Evolutionary conservation across 37 sponge, comb jelly and placozoan species (phyloP).

Genomic region (Halisarca cf. caerulea): DNA sequence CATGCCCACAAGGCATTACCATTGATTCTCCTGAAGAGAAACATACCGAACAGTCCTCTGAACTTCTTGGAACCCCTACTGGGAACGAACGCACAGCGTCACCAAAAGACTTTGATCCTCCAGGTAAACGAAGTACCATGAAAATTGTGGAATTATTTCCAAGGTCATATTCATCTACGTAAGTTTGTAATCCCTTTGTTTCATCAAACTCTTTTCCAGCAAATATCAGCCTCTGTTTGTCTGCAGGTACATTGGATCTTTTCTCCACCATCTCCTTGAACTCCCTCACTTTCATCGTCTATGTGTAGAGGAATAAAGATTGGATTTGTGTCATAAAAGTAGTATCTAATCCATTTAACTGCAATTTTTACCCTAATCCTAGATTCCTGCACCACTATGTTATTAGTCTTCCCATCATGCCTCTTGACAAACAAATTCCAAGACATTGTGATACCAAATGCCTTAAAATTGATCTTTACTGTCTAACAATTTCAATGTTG

Average conservation of each 20-base stretch:
- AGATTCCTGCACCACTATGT: background rate
- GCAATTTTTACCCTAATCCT: background rate
- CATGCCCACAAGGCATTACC: constrained; percentile 25
- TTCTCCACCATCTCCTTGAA: constrained; percentile 31
- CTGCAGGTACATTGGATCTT: constrained; percentile 23
- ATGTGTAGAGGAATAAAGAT: no score
- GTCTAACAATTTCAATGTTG: no score
- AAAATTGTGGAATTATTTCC: constrained; percentile 31
- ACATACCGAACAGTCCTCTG: constrained; percentile 34
- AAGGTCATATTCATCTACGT: background rate
- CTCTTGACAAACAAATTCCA: constrained; percentile 31
- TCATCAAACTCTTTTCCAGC: constrained; percentile 54
- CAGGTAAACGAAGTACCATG: constrained; percentile 51
- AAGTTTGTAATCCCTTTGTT: constrained; percentile 16
- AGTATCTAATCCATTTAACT: no score
- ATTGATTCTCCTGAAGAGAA: background rate
- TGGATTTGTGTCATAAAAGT: no score
- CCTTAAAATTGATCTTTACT: no score
- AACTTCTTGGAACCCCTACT: background rate
- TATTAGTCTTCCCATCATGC: constrained; percentile 20
- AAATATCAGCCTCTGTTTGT: constrained; percentile 49
- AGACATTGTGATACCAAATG: no score
- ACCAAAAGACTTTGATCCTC: constrained; percentile 20
- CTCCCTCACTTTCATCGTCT: constrained; percentile 32
- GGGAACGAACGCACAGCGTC: background rate